Evolutionary conservation across 2,888 invertebrate genomes (phyloP).

Genomic region (Melinaea menophilus): DNA sequence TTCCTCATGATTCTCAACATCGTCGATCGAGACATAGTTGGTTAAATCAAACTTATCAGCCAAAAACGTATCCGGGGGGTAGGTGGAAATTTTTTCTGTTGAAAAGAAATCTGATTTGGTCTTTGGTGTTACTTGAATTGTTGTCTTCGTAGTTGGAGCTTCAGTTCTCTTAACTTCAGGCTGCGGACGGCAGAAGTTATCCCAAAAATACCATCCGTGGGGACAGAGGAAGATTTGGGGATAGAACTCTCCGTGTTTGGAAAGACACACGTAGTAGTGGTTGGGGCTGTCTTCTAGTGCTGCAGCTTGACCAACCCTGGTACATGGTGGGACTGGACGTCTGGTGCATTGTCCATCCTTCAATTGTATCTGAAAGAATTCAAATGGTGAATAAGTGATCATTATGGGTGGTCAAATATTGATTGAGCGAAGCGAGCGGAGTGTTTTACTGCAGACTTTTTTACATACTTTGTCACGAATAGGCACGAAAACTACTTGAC

Average conservation of each 20-base stretch:
- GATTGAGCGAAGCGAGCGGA: no score
- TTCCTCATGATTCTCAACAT: slow-evolving; percentile 41
- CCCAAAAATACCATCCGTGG: slow-evolving; percentile 64
- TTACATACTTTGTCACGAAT: no score
- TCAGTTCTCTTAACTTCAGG: slow-evolving; percentile 29
- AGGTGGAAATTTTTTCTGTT: slow-evolving; percentile 54
- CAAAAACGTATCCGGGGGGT: slow-evolving; percentile 61
- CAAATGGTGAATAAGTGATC: no score
- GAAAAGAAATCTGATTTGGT: slow-evolving; percentile 56
- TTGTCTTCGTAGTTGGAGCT: slow-evolving; percentile 12
- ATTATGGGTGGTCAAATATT: no score
- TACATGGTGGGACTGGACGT: slow-evolving; percentile 56
- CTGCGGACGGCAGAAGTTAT: slow-evolving; percentile 58
- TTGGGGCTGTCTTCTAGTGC: slow-evolving; percentile 52
- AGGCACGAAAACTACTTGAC: no score
- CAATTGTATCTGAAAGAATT: slow-evolving; percentile 52
- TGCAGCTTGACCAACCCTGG: slow-evolving; percentile 53
- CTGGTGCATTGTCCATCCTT: slow-evolving; percentile 56
- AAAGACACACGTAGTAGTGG: slow-evolving; percentile 66
- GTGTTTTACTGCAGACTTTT: no score
- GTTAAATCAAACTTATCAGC: slow-evolving; percentile 65
- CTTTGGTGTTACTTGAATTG: slow-evolving; percentile 21
- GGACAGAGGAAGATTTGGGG: slow-evolving; percentile 71
- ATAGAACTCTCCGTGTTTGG: slow-evolving; percentile 44
- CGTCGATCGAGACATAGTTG: slow-evolving; percentile 56